Evolutionary conservation across 2,113 vertebrate genomes (phyloP), one percentile per base, ranked within the genome.

Genomic region (Etheostoma spectabile): DNA sequence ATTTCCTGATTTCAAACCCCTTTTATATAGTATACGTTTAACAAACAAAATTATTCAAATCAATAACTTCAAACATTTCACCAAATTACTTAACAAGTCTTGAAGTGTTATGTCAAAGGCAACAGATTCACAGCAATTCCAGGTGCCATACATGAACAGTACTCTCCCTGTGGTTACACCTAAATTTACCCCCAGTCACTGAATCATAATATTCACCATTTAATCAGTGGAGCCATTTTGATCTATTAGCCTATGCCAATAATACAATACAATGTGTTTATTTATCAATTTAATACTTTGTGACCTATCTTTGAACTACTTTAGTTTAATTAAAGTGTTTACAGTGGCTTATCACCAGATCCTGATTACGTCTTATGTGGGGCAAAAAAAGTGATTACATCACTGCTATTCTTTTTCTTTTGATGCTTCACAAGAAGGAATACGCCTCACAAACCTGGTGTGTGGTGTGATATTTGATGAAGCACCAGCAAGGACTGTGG

Each of bases 401-500:
- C 73, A 86, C 46, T 53, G 33, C 16, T 2, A 21, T 64, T 0
- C 8, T 46, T 56, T 30, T 79, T 71, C 24, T 77, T 35, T 62
- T 81, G 27, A 55, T 70, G 30, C 35, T 27, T 27, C 53, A 76
- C 3, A 73, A 48, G 48, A 67, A 90, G 93, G 93, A 95, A 93
- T 94, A 92, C 89, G 71, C 73, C 81, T 82, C 84, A 57, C 76
- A 61, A 79, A 80, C 18, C 82, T 69, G 64, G 48, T 79, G 85
- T 85, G 84, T 56, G 71, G 27, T 72, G 75, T 82, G 61, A 79
- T 86, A 71, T 51, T 71, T 55, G 33, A 56, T 38, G 60, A 88
- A 86, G 84, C 80, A 35, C 80, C 85, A 56, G 80, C 74, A 60
- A 56, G 59, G 68, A 86, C 66, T 18, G 81, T 30, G 63, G 35